These are phyloP conservation scores for Mesopsocus fuscifrons DNA, from an alignment of 2,888 invertebrate genomes.

Conservation along the genomic window DNA sequence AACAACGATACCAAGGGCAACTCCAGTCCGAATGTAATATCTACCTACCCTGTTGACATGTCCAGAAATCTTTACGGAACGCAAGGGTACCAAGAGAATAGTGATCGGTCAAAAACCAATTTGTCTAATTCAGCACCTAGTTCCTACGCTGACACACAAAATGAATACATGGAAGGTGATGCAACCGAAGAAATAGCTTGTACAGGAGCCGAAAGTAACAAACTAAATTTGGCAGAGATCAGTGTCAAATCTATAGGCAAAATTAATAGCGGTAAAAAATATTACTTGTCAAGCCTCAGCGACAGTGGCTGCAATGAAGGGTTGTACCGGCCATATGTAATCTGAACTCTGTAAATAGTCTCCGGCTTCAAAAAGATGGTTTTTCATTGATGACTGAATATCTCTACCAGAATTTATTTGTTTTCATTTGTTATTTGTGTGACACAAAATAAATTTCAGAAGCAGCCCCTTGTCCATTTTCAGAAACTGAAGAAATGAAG, in stretches of 20 bases:
- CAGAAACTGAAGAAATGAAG: no score
- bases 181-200: not conserved
- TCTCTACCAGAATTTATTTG: no score
- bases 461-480: no score
- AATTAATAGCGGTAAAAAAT: not conserved
- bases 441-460: no score
- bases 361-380: no score
- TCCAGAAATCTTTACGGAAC: not conserved
- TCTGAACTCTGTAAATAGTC: no score
- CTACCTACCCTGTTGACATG: not conserved
- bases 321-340: slow-evolving; percentile 6
- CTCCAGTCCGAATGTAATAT: not conserved
- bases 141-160: not conserved
- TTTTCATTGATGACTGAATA: no score
- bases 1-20: not conserved
- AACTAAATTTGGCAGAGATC: not conserved
- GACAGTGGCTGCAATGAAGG: not conserved
- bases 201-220: not conserved
- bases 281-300: not conserved
- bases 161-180: not conserved
- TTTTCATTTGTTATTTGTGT: no score
- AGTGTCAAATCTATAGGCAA: slow-evolving; percentile 3
- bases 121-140: not conserved
- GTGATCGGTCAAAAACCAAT: not conserved
- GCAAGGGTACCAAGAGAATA: not conserved